phyloP scores from a whole-genome alignment of 2,113 vertebrate genomes.

The Nycticryphes semicollaris region DNA sequence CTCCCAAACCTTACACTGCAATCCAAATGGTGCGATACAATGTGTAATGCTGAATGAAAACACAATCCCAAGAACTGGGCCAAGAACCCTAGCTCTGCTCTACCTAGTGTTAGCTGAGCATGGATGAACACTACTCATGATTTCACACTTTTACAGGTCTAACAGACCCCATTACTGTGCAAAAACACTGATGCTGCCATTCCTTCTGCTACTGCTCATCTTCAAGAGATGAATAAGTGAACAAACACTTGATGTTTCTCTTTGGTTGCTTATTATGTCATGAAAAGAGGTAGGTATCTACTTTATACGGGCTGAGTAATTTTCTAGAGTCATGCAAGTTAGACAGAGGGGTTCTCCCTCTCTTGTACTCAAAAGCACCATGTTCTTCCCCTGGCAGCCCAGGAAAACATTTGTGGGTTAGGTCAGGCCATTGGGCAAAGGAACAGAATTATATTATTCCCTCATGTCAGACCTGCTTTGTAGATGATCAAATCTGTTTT shows the following conservation, averaged over 20 bases:
- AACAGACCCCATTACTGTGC: background rate
- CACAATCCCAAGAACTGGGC: background rate
- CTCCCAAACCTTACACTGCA: background rate
- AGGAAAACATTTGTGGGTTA: background rate
- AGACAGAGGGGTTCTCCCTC: background rate
- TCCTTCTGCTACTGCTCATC: background rate
- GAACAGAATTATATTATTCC: background rate
- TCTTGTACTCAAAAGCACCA: background rate
- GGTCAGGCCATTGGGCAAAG: background rate
- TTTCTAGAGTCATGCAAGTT: background rate
- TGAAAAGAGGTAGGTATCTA: background rate
- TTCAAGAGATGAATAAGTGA: background rate
- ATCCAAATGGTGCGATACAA: rapidly evolving
- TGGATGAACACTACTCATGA: background rate
- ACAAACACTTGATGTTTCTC: background rate
- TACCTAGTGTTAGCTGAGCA: background rate
- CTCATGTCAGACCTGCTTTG: background rate
- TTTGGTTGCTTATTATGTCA: background rate
- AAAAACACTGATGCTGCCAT: background rate
- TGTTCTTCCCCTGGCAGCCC: background rate
- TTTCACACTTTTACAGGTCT: background rate
- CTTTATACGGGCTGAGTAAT: background rate
- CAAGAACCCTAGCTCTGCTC: background rate
- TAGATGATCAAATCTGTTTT: background rate
- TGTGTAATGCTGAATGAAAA: background rate